These are phyloP conservation scores for Heliornis fulica DNA, from an alignment of 2,113 vertebrate species.

Conservation along the genomic window DNA sequence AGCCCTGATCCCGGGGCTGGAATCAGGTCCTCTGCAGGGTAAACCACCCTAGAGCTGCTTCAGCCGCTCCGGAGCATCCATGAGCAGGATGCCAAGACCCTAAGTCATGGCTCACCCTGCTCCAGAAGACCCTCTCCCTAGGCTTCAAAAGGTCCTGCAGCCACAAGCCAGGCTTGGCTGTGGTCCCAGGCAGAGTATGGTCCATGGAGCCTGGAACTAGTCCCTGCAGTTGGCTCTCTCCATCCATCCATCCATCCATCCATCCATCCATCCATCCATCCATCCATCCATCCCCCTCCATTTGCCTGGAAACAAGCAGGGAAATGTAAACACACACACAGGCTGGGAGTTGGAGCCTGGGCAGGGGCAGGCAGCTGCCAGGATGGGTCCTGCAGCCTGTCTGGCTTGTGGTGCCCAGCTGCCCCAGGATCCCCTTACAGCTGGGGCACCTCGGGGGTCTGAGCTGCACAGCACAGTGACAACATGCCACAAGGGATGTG, in stretches of 20 bases:
- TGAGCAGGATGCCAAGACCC: background rate
- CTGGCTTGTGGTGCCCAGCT: background rate
- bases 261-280: fast-evolving
- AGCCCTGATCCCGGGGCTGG: fast-evolving
- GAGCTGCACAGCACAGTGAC: fast-evolving
- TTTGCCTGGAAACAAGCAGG: background rate
- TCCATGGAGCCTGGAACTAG: fast-evolving
- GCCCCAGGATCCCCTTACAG: background rate
- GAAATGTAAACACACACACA: background rate
- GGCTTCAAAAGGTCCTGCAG: background rate
- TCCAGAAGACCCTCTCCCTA: background rate
- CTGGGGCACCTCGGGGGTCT: background rate
- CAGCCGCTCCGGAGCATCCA: background rate
- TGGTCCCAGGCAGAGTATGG: background rate
- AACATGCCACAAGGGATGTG: fast-evolving
- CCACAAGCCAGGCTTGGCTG: background rate
- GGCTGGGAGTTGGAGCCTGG: background rate
- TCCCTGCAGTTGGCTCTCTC: background rate
- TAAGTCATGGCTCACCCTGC: fast-evolving
- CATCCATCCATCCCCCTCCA: fast-evolving
- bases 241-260: fast-evolving
- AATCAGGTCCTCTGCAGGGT: background rate
- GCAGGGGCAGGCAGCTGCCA: background rate
- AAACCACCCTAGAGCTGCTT: background rate
- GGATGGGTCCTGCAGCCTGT: background rate